A percentile compares a stretch with the other conserved stretches of the same genome.
Evolutionary conservation across 2,888 invertebrate species (phyloP).

Genomic region (Amiota mariae): DNA sequence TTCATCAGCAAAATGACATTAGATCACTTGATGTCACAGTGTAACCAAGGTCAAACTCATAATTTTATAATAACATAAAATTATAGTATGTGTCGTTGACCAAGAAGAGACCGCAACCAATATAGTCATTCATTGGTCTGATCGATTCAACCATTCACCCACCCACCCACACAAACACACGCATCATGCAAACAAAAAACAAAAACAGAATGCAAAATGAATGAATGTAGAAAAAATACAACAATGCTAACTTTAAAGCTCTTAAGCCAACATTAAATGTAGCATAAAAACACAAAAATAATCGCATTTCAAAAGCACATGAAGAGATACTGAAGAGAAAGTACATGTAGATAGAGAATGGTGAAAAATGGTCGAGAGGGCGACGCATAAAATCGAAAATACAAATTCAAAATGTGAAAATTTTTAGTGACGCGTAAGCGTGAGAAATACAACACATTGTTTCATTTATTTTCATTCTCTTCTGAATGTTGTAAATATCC

Average conservation of each 20-base stretch:
- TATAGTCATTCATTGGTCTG: too few species aligned
- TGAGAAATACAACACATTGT: constrained; percentile 70
- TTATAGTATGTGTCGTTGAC: too few species aligned
- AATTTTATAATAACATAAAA: too few species aligned
- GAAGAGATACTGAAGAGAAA: constrained; percentile 47
- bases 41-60: too few species aligned
- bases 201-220: too few species aligned
- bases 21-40: too few species aligned
- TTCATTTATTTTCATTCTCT: neutral
- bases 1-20: too few species aligned
- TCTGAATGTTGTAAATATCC: too few species aligned
- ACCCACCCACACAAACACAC: too few species aligned
- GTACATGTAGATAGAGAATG: neutral
- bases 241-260: constrained; percentile 70
- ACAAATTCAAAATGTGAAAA: constrained; percentile 26
- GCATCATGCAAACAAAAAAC: too few species aligned
- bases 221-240: neutral
- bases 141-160: too few species aligned
- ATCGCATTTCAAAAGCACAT: constrained; percentile 31
- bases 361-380: neutral
- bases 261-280: constrained; percentile 73
- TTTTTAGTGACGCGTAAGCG: constrained; percentile 46
- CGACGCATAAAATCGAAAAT: constrained; percentile 30
- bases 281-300: constrained; percentile 71
- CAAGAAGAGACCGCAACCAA: too few species aligned